Evolutionary conservation across 2,888 invertebrate species (phyloP), one percentile per base, ranked within the genome.

Genomic region (Idaea straminata): DNA sequence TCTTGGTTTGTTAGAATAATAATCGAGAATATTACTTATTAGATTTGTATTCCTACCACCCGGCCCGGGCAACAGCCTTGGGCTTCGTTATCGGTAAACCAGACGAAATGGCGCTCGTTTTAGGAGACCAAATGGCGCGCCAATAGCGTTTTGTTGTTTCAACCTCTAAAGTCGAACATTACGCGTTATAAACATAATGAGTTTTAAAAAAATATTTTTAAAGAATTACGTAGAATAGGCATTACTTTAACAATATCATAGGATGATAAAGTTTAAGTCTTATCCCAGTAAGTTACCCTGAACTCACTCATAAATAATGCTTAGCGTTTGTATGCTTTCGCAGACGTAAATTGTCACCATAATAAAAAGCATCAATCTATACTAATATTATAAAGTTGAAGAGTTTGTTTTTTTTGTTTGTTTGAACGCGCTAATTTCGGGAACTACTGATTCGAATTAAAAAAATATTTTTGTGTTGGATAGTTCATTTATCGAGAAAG

Each of bases 91-190:
- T 16, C 35, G 61, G 57, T 59, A 35, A 61, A 61, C 61, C 58
- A 72, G 73, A 72, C 71, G 15, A 62, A 71, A 65, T 62, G 68
- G 64, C 68, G 69, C 68, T 70, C 57, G 61, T 69, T 61, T 63
- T 63, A 58, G 60, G 68, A 72, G 74, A 73, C 77, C 47, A 61
- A 57, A 61, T 36, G 78, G 72, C 76, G 74, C 70, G 73, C 68
- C 69, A 65, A 65, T 61, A 34, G 69, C 65, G 64, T 25, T 25
- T 25, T 62, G 61, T 64, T 61, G 58, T 38, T 25, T 58, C 15
- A 15, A 16, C 15, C 61, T 35, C 59, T n/a, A 47, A 47, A 47
- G 13, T 47, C 47, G 47, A 47, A 47, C 13, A 47, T 47, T 47
- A 10, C 13, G 3, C 47, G 10, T 47, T 47, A 47, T 25, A 25